Base-by-base conservation (phyloP, 2,888 invertebrate species). In the Phyto melanocephala region DNA sequence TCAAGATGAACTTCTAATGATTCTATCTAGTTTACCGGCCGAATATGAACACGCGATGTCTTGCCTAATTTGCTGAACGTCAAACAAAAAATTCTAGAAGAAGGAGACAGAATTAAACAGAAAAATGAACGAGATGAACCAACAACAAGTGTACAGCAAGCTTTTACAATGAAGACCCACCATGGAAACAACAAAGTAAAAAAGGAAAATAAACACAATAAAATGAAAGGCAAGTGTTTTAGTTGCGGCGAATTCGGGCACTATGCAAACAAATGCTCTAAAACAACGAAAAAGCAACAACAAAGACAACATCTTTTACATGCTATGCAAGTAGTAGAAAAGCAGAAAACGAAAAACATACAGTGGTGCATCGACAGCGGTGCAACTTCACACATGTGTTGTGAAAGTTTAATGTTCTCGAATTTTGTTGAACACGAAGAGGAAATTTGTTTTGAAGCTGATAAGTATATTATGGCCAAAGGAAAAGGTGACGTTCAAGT, bases 311-410 rank as follows among this genome's bases (percentile, higher is more conserved):
- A 70, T 17, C n/a, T 70, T 11, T 20, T 56, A 45, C 28, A 56
- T 56, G 42, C 33, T 4, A 33, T 45, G 7, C 56, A 33, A 10
- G 7, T 10, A 40, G 47, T 35, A n/a, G 65, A 20, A 37, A 22
- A 56, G 28, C 17, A 54, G 8, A 11, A 13, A 1, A 42, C 4
- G 11, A 17, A 56, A 17, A 68, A 28, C 0, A 52, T 7, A 17
- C 17, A n/a, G 11, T 84, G 83, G 84, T 84, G 82, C 13, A 20
- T 84, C 1, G 84, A 85, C 35, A 84, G 84, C 54, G 85, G 84
- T 0, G 84, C 77, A 35, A 84, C 85, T 13, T 42, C 78, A 15
- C 84, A 85, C 28, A 72, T 82, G 65, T 84, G 83, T 47, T 80
- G 81, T 22, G 67, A 78, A 6, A 15, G 37, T 77, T 82, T 52